Percentiles rank a stretch among this genome's conserved stretches.
These are phyloP conservation scores for cat (Felis catus) DNA, from an alignment of 2,113 vertebrate genomes.

Conservation along the genomic window DNA sequence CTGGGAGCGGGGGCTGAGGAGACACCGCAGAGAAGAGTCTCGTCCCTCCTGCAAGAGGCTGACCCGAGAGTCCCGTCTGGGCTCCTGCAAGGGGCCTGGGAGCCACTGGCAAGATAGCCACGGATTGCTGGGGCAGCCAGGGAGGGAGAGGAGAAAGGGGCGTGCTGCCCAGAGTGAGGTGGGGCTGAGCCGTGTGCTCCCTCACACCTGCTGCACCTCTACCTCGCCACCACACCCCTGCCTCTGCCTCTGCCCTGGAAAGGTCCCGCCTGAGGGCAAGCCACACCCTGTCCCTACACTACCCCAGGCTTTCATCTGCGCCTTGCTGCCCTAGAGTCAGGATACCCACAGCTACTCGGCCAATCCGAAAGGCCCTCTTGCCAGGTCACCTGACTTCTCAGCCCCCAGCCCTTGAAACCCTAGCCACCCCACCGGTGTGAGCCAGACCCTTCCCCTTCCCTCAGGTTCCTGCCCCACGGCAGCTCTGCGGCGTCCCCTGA, in stretches of 20 bases:
- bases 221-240: background rate
- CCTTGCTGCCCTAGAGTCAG: background rate
- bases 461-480: background rate
- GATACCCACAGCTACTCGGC: background rate
- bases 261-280: background rate
- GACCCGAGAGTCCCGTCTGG: background rate
- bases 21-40: background rate
- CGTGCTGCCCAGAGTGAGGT: background rate
- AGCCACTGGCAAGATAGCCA: background rate
- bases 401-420: background rate
- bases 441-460: background rate
- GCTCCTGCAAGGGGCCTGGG: background rate
- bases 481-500: background rate
- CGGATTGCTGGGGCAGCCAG: too few species aligned
- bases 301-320: background rate
- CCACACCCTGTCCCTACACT: background rate
- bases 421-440: background rate
- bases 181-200: background rate
- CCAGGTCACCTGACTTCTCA: background rate
- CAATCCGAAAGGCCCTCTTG: background rate
- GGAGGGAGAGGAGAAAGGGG: background rate
- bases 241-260: background rate
- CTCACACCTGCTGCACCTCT: background rate
- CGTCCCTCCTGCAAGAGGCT: background rate
- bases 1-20: background rate